These are phyloP conservation scores for Mareca penelope DNA, from an alignment of 2,797 vertebrate species.

Conservation along the genomic window DNA sequence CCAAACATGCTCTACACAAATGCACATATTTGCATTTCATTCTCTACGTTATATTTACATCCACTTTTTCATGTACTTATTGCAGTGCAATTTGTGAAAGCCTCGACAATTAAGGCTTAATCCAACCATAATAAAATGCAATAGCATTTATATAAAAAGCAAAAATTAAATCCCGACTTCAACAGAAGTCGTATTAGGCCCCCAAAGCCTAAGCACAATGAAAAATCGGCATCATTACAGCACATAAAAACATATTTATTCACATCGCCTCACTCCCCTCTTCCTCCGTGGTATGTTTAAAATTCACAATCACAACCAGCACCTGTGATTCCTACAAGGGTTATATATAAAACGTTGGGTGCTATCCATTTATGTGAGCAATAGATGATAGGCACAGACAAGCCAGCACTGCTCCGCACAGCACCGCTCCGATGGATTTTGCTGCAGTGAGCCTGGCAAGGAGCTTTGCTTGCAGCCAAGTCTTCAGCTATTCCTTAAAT, in stretches of 20 bases:
- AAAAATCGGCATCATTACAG: background rate
- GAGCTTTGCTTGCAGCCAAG: slow-evolving; percentile 7
- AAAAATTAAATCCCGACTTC: background rate
- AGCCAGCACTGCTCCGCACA: background rate
- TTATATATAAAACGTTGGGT: background rate
- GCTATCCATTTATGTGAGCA: background rate
- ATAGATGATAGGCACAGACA: accelerated
- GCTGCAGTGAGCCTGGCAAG: background rate
- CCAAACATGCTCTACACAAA: background rate
- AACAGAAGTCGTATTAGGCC: background rate
- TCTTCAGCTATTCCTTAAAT: background rate
- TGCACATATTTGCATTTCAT: background rate
- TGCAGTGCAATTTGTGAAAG: background rate
- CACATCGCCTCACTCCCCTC: background rate
- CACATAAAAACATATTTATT: background rate
- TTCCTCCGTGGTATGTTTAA: background rate
- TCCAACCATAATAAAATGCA: background rate
- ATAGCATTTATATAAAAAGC: background rate
- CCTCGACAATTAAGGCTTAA: background rate
- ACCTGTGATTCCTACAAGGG: background rate
- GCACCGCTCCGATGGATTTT: too few relatives aligned
- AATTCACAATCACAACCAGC: background rate
- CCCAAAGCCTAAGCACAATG: background rate
- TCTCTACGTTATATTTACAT: background rate
- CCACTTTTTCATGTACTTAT: background rate